Percentiles rank a stretch among this genome's conserved stretches.
phyloP scores from a whole-genome alignment of 2,888 invertebrate genomes.

The Autographa pulchrina region DNA sequence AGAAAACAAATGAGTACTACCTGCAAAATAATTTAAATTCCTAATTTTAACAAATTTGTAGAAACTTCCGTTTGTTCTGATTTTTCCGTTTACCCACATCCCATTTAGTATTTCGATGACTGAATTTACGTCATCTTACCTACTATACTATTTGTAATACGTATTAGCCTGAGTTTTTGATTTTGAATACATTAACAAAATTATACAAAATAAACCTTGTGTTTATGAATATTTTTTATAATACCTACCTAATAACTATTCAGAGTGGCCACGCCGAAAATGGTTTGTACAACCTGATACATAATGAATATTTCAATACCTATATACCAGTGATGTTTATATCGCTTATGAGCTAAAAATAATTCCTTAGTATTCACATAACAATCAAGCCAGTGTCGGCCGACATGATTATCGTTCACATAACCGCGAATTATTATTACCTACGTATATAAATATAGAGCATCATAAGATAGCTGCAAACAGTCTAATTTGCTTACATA shows the following conservation, averaged over 20 bases:
- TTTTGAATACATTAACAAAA: constrained; percentile 8
- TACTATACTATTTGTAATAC: background rate
- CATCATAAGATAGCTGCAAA: constrained; percentile 32
- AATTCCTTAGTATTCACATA: constrained; percentile 2
- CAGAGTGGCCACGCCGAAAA: background rate
- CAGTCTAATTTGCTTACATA: constrained; percentile 35
- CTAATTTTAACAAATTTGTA: constrained; percentile 12
- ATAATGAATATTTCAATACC: background rate
- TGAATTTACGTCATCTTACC: background rate
- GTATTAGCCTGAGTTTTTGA: background rate
- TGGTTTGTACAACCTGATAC: background rate
- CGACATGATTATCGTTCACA: background rate
- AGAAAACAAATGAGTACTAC: too few species aligned
- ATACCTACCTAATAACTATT: background rate
- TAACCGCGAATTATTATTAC: background rate
- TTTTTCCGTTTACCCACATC: background rate
- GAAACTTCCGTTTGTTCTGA: constrained; percentile 7
- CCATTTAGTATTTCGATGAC: constrained; percentile 3
- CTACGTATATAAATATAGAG: constrained; percentile 9
- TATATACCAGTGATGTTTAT: background rate
- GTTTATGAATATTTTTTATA: background rate
- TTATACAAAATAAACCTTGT: constrained; percentile 11
- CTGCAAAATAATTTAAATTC: constrained; percentile 28
- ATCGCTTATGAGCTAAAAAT: background rate
- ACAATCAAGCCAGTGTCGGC: background rate